Percentiles rank a stretch among this genome's conserved stretches.
phyloP scores from a whole-genome alignment of 64 coral and sea anemone species.

The Montipora cactus region DNA sequence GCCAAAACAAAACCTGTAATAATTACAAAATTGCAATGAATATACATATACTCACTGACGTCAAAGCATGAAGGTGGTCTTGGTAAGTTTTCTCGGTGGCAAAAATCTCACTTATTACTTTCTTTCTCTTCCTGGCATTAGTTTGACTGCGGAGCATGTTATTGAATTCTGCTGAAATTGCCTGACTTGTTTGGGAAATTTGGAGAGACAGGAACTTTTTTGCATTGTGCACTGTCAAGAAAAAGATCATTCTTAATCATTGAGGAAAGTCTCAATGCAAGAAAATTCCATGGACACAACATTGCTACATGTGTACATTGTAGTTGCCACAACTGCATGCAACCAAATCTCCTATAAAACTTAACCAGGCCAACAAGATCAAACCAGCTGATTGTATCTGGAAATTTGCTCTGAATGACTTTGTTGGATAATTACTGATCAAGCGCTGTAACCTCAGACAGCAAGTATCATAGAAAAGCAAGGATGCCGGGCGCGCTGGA shows the following conservation, averaged over 20 bases:
- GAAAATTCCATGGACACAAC: not conserved
- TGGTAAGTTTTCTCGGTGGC: slow-evolving; percentile 94
- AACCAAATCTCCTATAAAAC: too few relatives aligned
- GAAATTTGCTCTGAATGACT: too few relatives aligned
- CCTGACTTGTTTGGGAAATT: slow-evolving; percentile 94
- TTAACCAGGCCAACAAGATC: too few relatives aligned
- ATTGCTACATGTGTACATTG: not conserved
- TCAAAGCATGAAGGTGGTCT: slow-evolving; percentile 84
- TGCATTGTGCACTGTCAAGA: slow-evolving; percentile 78
- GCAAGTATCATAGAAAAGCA: too few relatives aligned
- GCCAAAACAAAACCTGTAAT: not conserved
- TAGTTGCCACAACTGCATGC: too few relatives aligned
- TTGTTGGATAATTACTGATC: too few relatives aligned
- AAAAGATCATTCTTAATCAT: not conserved
- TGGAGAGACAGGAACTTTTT: slow-evolving; percentile 97
- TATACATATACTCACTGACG: slow-evolving; percentile 75
- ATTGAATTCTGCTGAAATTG: slow-evolving; percentile 87
- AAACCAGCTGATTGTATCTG: too few relatives aligned
- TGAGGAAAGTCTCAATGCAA: not conserved
- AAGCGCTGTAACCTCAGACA: too few relatives aligned
- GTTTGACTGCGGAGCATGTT: slow-evolving; percentile 84
- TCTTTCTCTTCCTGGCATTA: slow-evolving; percentile 80
- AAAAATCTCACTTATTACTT: slow-evolving; percentile 96
- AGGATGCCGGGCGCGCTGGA: too few relatives aligned
- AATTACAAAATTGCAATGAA: not conserved